These are phyloP conservation scores for Hirtodrosophila histrioides DNA, from an alignment of 2,888 invertebrate genomes.

Conservation along the genomic window DNA sequence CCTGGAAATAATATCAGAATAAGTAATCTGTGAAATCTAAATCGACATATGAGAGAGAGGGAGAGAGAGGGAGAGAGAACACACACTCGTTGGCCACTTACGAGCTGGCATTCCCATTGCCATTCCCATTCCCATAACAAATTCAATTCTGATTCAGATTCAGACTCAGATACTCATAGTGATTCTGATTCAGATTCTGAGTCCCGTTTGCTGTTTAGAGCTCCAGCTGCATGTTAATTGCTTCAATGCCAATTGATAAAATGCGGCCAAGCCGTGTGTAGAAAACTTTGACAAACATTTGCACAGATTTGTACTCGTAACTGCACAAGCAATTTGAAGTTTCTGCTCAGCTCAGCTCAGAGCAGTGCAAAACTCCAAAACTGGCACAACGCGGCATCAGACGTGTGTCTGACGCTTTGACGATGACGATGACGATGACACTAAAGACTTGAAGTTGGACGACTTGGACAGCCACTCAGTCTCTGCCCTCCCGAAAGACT, in stretches of 20 bases:
- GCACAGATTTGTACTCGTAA: conserved; percentile 41
- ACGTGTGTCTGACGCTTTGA: conserved; percentile 53
- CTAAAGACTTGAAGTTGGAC: conserved; percentile 41
- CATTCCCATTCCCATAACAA: conserved; percentile 23
- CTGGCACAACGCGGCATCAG: conserved; percentile 64
- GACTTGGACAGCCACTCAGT: conserved; percentile 46
- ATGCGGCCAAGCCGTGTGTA: conserved; percentile 77
- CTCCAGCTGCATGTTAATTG: conserved; percentile 77
- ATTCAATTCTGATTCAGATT: neutral
- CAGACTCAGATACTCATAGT: conserved; percentile 8
- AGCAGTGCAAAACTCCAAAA: conserved; percentile 37
- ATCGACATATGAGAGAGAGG: conserved; percentile 62
- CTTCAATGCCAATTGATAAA: conserved; percentile 79
- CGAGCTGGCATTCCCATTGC: conserved; percentile 14
- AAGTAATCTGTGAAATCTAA: conserved; percentile 74
- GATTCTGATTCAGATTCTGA: conserved; percentile 40
- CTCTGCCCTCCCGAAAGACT: neutral
- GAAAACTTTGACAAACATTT: conserved; percentile 80
- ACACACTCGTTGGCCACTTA: conserved; percentile 47
- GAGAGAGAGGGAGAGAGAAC: neutral
- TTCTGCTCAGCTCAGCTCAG: conserved; percentile 1
- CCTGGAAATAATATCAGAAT: conserved; percentile 65
- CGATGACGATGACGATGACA: conserved; percentile 57
- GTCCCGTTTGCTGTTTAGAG: conserved; percentile 51
- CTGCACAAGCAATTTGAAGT: conserved; percentile 50